Percentiles rank a stretch among this genome's conserved stretches.
These are phyloP conservation scores for Temnothorax nylanderi DNA, from an alignment of 1,140 invertebrate species.

Conservation along the genomic window DNA sequence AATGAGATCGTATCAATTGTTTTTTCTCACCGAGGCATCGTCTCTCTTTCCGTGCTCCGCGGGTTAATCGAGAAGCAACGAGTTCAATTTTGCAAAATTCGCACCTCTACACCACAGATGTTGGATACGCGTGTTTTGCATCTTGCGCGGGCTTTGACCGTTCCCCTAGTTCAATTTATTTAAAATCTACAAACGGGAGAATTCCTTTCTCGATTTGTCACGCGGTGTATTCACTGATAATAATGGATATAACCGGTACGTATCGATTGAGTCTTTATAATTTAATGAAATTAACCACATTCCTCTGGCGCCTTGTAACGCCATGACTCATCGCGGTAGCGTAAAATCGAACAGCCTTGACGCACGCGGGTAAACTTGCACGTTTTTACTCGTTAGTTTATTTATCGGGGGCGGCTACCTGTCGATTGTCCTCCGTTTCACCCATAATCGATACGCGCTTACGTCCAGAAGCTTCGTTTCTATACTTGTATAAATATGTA, in stretches of 20 bases:
- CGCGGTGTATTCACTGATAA: neutral
- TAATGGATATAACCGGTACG: neutral
- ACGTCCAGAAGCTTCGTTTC: conserved; percentile 56
- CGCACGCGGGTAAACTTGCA: conserved; percentile 64
- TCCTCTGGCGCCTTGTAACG: conserved; percentile 48
- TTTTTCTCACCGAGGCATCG: conserved; percentile 73
- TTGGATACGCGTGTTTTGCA: conserved; percentile 41
- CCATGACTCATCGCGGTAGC: conserved; percentile 38
- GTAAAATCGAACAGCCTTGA: conserved; percentile 74
- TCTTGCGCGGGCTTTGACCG: neutral
- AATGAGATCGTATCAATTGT: conserved; percentile 78
- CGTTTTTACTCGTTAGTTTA: conserved; percentile 74
- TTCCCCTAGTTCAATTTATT: neutral
- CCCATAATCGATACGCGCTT: conserved; percentile 74
- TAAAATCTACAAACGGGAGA: neutral
- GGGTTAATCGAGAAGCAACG: conserved; percentile 74
- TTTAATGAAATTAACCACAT: conserved; percentile 53
- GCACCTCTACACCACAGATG: conserved; percentile 40
- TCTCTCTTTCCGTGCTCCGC: conserved; percentile 63
- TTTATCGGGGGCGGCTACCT: conserved; percentile 73
- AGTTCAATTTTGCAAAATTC: conserved; percentile 72
- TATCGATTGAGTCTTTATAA: conserved; percentile 40
- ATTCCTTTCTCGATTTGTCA: neutral
- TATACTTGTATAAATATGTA: conserved; percentile 9
- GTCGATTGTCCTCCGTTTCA: conserved; percentile 75